Evolutionary conservation across 2,113 vertebrate genomes (phyloP).

Genomic region (Suricata suricatta): DNA sequence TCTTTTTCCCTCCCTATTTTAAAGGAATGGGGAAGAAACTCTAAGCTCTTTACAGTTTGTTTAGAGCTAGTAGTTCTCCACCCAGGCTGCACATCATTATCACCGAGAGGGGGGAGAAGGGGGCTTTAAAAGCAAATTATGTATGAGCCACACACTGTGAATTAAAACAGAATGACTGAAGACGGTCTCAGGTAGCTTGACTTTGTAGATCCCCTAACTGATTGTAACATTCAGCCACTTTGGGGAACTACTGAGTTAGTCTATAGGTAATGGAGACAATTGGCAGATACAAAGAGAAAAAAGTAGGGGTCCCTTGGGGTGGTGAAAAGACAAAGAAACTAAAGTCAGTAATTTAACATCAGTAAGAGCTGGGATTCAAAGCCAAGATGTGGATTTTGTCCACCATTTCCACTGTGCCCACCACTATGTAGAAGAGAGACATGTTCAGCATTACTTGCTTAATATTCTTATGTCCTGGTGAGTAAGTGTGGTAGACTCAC

Average conservation of each 20-base stretch:
- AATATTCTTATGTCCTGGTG: not conserved
- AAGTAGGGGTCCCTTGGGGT: not conserved
- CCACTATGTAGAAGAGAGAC: not conserved
- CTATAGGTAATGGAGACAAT: not conserved
- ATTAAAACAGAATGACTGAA: conserved; percentile 7
- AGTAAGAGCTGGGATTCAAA: not conserved
- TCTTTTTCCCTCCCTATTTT: not conserved
- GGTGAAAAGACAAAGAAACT: not conserved
- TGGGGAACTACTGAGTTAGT: not conserved
- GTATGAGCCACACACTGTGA: not conserved
- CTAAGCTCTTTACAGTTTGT: not conserved
- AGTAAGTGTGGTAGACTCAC: not conserved
- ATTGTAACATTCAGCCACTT: not conserved
- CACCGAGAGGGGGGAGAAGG: not conserved
- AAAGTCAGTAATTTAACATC: not conserved
- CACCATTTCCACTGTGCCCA: not conserved
- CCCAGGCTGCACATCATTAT: not conserved
- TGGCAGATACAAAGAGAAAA: not conserved
- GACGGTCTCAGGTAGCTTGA: not conserved
- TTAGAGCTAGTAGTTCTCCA: not conserved
- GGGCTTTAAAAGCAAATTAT: not conserved
- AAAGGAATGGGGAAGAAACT: not conserved
- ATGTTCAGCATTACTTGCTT: not conserved
- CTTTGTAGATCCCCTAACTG: not conserved
- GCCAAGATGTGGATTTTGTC: not conserved